Conservation (phyloP, 2,888 invertebrate species). For the Sinotaia quadrata region DNA sequence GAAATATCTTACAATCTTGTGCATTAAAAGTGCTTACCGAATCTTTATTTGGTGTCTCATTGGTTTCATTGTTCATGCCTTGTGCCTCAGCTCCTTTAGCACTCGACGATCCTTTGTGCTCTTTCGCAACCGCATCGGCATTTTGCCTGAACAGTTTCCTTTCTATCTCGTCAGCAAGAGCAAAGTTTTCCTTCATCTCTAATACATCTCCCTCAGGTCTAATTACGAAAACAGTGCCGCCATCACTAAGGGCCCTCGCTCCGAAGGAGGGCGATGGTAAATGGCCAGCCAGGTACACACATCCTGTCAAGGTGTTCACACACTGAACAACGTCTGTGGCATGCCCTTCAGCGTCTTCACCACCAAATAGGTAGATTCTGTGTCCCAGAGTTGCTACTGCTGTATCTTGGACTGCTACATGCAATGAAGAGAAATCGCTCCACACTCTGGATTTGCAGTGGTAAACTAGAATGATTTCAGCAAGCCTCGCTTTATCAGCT, state of each 20-base stretch:
- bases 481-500: neutral
- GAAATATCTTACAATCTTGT: no score
- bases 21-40: no score
- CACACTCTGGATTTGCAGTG: constrained; percentile 1
- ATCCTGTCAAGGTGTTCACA: constrained; percentile 2
- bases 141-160: no score
- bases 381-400: constrained; percentile 13
- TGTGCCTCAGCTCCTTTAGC: no score
- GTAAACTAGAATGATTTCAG: neutral
- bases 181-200: neutral
- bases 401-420: neutral
- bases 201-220: constrained; percentile 3
- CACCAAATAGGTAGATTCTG: constrained; percentile 19
- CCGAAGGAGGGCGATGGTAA: neutral
- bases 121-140: no score
- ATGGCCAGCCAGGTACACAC: neutral
- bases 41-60: no score
- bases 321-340: constrained; percentile 21
- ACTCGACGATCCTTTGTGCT: no score
- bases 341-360: neutral
- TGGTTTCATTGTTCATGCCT: no score
- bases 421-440: neutral
- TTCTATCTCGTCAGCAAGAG: neutral
- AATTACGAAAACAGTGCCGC: constrained; percentile 5
- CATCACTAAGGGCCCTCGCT: neutral